These are phyloP conservation scores for Acleris holmiana DNA, from an alignment of 2,888 invertebrate species.

Conservation along the genomic window DNA sequence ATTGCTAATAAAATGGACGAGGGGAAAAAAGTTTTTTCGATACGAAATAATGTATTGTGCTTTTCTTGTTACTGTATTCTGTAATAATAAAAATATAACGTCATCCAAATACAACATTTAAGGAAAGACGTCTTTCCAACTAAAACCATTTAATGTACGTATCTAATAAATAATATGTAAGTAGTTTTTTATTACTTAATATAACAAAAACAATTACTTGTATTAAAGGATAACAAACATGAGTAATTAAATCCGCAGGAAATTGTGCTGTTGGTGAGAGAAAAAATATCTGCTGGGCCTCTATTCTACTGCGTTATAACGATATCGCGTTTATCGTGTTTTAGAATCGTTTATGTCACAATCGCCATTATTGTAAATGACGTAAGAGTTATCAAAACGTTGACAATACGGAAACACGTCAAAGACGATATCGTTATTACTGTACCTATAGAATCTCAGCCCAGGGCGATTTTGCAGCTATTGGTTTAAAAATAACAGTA, in stretches of 20 bases:
- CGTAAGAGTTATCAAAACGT: no score
- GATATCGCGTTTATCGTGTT: no score
- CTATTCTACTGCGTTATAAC: no score
- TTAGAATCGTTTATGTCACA: no score
- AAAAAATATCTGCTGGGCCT: no score
- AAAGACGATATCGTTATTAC: no score
- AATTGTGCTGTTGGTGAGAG: no score
- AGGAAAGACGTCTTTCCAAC: slow-evolving; percentile 1
- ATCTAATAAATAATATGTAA: neutral
- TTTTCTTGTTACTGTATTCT: slow-evolving; percentile 3
- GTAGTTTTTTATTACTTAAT: slow-evolving; percentile 1
- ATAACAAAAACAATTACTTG: neutral
- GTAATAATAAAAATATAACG: slow-evolving; percentile 13
- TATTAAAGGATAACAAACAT: neutral
- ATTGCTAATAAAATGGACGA: slow-evolving; percentile 25
- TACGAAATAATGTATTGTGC: slow-evolving; percentile 11
- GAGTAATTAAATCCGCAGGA: neutral
- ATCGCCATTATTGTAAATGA: no score
- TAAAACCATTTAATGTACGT: slow-evolving; percentile 4
- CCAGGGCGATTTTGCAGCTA: no score
- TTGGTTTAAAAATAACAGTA: no score
- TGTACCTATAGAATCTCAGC: no score
- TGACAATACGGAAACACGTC: no score
- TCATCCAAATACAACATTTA: slow-evolving; percentile 4
- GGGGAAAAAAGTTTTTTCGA: slow-evolving; percentile 9